These are phyloP conservation scores for Pituophis catenifer DNA, from an alignment of 2,113 vertebrate genomes.

Conservation along the genomic window DNA sequence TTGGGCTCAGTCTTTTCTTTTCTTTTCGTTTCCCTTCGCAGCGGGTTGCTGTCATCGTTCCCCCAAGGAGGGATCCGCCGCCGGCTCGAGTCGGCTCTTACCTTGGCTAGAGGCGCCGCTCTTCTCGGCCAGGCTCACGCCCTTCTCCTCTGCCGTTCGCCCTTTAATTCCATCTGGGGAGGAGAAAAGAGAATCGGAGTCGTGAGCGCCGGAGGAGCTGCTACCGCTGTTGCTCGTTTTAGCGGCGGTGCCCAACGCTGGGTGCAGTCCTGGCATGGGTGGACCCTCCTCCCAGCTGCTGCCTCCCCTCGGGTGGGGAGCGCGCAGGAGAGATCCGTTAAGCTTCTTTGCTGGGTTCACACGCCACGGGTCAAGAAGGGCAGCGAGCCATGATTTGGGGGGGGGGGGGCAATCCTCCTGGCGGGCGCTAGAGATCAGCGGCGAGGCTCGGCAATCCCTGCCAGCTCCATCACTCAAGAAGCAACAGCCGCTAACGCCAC, in stretches of 20 bases:
- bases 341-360: background rate
- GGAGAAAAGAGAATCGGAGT: slow-evolving; percentile 30
- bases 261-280: slow-evolving; percentile 51
- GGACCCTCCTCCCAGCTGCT: background rate
- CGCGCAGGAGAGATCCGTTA: background rate
- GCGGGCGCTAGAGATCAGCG: background rate
- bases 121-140: slow-evolving; percentile 22
- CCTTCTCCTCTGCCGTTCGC: slow-evolving; percentile 16
- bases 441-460: background rate
- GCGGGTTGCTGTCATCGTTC: background rate
- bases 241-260: background rate
- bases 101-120: slow-evolving; percentile 36
- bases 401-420: background rate
- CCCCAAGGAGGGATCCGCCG: background rate
- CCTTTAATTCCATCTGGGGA: slow-evolving; percentile 36
- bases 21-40: background rate
- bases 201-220: slow-evolving; percentile 25
- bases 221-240: background rate
- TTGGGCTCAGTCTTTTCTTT: background rate
- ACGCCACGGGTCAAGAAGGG: background rate
- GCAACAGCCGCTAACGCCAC: background rate
- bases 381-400: background rate
- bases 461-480: background rate
- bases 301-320: background rate
- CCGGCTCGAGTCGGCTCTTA: slow-evolving; percentile 24